phyloP scores from a whole-genome alignment of 2,888 invertebrate genomes.

The Cryptocheilus praepositus region DNA sequence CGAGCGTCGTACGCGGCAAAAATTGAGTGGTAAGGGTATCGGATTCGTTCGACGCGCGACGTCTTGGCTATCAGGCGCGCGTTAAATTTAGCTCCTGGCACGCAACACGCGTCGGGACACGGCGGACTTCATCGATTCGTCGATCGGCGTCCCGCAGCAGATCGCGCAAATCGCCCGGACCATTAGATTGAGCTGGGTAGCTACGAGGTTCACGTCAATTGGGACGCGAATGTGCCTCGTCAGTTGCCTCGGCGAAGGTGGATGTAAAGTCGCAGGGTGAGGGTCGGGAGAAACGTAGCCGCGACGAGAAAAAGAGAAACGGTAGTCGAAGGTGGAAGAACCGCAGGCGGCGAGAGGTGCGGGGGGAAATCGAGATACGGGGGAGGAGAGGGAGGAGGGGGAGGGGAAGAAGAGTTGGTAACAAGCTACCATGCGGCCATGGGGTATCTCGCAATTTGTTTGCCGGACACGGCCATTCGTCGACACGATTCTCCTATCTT shows the following conservation, averaged over 20 bases:
- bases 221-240: constrained; percentile 39
- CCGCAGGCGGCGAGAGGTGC: constrained; percentile 11
- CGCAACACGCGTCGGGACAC: too few relatives aligned
- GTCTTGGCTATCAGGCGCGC: neutral
- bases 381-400: constrained; percentile 6
- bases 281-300: constrained; percentile 23
- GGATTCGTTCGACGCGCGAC: neutral
- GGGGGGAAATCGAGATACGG: constrained; percentile 12
- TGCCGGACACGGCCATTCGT: constrained; percentile 73
- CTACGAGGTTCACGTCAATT: constrained; percentile 61
- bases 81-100: too few relatives aligned
- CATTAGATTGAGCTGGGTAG: neutral
- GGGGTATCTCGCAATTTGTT: constrained; percentile 74
- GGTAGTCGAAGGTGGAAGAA: constrained; percentile 33
- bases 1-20: constrained; percentile 28
- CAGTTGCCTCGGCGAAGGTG: constrained; percentile 47
- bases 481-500: constrained; percentile 72
- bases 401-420: constrained; percentile 47
- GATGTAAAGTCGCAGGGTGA: constrained; percentile 1
- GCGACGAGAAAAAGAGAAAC: constrained; percentile 39
- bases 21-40: constrained; percentile 19
- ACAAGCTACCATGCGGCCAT: constrained; percentile 68
- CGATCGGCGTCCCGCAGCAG: too few relatives aligned
- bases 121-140: too few relatives aligned
- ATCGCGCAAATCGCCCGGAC: too few relatives aligned